Percentiles rank a stretch among this genome's conserved stretches.
Evolutionary conservation across 2,797 vertebrate genomes (phyloP).

Genomic region (Neosilurus hyrtlii): DNA sequence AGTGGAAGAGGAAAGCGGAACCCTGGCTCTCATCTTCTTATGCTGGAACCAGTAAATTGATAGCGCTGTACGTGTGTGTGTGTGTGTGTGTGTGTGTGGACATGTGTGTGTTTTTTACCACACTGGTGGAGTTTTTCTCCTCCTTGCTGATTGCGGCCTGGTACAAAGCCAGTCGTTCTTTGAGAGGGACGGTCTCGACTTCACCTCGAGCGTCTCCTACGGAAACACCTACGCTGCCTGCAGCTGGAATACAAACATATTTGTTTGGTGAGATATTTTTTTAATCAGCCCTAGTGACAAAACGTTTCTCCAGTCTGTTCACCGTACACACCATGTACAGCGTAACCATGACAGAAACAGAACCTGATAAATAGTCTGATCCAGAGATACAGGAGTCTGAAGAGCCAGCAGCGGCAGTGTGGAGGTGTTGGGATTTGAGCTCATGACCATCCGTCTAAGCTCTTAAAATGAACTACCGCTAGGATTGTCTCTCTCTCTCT

Average conservation of each 20-base stretch:
- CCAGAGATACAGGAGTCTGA: not conserved
- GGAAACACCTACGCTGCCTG: constrained; percentile 60
- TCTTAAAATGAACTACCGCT: not conserved
- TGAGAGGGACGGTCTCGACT: constrained; percentile 77
- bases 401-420: not conserved
- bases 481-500: not conserved
- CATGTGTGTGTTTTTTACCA: constrained; percentile 63
- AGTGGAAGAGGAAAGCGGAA: constrained; percentile 33
- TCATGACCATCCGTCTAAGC: not conserved
- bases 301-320: not conserved
- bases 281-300: not conserved
- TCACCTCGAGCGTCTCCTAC: constrained; percentile 65
- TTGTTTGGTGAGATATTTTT: not conserved
- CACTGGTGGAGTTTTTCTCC: constrained; percentile 65
- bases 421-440: not conserved
- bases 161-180: constrained; percentile 88
- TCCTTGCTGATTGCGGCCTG: constrained; percentile 82
- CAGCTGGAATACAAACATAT: constrained; percentile 56
- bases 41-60: constrained; percentile 3
- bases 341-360: not conserved
- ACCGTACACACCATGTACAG: no score
- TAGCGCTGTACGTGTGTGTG: constrained; percentile 19
- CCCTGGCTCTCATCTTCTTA: constrained; percentile 8
- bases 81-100: constrained; percentile 1
- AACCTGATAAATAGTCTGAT: not conserved